Conservation (phyloP, 1,140 invertebrate species). For the Bombus polaris region DNA sequence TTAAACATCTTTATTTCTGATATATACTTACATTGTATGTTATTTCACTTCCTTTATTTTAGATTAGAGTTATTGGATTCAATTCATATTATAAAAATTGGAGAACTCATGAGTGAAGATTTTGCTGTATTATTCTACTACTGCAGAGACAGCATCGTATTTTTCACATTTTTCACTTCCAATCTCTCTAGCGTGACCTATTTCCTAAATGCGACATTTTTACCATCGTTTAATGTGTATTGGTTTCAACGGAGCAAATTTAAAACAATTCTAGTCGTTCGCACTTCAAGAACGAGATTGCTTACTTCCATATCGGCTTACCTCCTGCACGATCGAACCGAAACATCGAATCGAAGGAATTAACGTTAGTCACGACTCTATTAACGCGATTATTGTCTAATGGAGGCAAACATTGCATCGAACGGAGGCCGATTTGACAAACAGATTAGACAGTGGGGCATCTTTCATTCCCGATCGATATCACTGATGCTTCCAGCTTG, state of each 20-base stretch:
- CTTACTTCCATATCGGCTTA: background rate
- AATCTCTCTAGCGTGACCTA: no score
- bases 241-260: background rate
- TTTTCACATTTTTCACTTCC: no score
- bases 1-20: no score
- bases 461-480: constrained; percentile 36
- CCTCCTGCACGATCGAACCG: no score
- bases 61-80: no score
- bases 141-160: no score
- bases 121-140: no score
- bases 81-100: no score
- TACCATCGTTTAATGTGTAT: background rate
- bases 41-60: no score
- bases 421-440: background rate
- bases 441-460: constrained; percentile 12
- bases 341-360: background rate
- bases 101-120: no score
- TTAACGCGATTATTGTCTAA: background rate
- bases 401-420: background rate
- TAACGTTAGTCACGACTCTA: background rate
- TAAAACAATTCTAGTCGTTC: background rate
- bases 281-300: background rate
- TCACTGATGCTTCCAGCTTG: constrained; percentile 32
- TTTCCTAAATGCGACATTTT: no score
- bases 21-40: no score